Conservation (phyloP, 2,797 vertebrate species). For the Macropodus opercularis region DNA sequence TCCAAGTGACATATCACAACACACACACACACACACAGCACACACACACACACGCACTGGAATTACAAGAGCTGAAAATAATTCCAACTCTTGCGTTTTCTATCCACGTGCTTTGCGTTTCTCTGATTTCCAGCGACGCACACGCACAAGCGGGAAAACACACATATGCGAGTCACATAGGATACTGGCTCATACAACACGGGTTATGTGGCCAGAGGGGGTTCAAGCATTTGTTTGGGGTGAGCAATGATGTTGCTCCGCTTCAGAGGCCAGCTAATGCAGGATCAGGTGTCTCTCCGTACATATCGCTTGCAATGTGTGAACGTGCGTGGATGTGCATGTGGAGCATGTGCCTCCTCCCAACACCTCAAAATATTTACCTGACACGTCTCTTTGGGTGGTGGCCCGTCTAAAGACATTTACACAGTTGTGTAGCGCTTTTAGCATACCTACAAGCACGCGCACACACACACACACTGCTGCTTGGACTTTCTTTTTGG, state of each 20-base stretch:
- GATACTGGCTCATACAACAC: not conserved
- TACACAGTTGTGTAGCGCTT: conserved; percentile 64
- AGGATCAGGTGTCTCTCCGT: conserved; percentile 80
- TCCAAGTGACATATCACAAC: conserved; percentile 48
- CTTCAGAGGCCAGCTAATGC: conserved; percentile 70
- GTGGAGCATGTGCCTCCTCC: conserved; percentile 62
- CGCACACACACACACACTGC: too few relatives aligned
- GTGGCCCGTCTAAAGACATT: conserved; percentile 70
- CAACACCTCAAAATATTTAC: conserved; percentile 77
- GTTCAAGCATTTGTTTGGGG: conserved; percentile 76
- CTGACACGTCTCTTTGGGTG: conserved; percentile 83
- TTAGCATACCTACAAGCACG: conserved; percentile 13
- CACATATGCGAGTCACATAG: not conserved
- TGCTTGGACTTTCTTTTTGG: not conserved
- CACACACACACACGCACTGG: conserved; percentile 10
- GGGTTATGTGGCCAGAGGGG: conserved; percentile 53
- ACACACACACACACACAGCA: not conserved
- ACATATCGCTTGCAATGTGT: conserved; percentile 47
- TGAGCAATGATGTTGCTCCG: conserved; percentile 52
- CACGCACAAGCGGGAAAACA: conserved; percentile 3
- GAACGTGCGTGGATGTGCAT: conserved; percentile 57
- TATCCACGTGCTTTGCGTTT: conserved; percentile 10
- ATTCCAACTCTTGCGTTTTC: conserved; percentile 13
- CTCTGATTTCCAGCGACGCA: conserved; percentile 7
- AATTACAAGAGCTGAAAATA: conserved; percentile 26